Evolutionary conservation across 2,888 invertebrate species (phyloP), one percentile per base, ranked within the genome.

Genomic region (Agonopterix subpropinquella): DNA sequence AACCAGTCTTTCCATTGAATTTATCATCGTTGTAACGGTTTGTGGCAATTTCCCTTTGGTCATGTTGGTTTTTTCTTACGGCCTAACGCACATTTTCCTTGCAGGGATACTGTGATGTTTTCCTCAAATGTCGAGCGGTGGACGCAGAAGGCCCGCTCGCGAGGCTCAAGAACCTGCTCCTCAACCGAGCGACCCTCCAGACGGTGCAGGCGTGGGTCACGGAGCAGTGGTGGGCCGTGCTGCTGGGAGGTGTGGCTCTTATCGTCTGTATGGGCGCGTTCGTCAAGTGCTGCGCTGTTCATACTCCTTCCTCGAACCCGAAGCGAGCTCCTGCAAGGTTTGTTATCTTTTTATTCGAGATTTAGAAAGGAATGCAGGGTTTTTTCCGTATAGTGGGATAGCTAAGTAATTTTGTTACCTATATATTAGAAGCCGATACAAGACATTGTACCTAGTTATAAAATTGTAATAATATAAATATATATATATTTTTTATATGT

Each of bases 251-350:
- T 45, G 94, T 99, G 48, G 94, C 92, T 51, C 95, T 99, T 73
- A 92, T 99, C 48, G 94, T 98, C 63, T 93, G 98, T 70, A 98
- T 99, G 98, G 98, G 97, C 48, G 90, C 97, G 51, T 99, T 99
- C 81, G 98, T 99, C 70, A 99, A 99, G 81, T 98, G 99, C 80
- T 99, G 99, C 82, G 99, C 99, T 36, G 99, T 99, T 47, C 99
- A 99, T 85, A 99, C 99, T 48, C 99, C 99, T 28, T 98, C 98
- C 51, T 98, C 97, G 55, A 99, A 99, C 90, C 99, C 99, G 5
- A 98, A 98, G 80, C 96, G 98, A 67, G 94, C 97, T 49, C 97
- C 98, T 0, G 98, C 98, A 8, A 92, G 98, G 89, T 87, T 44
- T 45, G 47, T 45, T 9, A 28, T 18, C 4, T 18, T 4, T 18